A percentile compares a stretch with the other conserved stretches of the same genome.
Evolutionary conservation across 1,140 invertebrate genomes (phyloP).

Genomic region (Choristoneura fumiferana): DNA sequence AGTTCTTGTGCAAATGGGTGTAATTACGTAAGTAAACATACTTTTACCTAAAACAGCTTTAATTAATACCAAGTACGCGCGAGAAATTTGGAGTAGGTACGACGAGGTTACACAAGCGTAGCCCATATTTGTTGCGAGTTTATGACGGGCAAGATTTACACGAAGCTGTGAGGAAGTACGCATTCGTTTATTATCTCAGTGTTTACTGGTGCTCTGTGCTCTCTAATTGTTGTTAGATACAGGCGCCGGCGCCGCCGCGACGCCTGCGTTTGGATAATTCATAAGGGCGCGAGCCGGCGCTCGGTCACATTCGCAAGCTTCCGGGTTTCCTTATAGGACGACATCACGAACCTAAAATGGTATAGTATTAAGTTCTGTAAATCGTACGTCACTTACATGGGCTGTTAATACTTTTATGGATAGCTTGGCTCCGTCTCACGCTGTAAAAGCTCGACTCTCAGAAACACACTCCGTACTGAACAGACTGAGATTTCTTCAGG

Average conservation of each 20-base stretch:
- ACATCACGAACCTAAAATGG: constrained; percentile 45
- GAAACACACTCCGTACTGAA: neutral
- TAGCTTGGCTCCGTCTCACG: neutral
- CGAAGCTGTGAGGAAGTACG: constrained; percentile 10
- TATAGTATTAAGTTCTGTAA: constrained; percentile 15
- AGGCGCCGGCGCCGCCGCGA: constrained; percentile 54
- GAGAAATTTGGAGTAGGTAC: neutral
- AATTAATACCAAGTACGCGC: constrained; percentile 13
- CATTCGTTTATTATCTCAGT: constrained; percentile 35
- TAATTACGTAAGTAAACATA: constrained; percentile 6
- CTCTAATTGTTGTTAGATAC: constrained; percentile 9
- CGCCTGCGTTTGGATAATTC: constrained; percentile 65
- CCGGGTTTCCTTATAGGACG: constrained; percentile 49
- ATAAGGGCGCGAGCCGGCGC: constrained; percentile 45
- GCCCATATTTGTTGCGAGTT: constrained; percentile 11
- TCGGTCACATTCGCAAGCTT: constrained; percentile 42
- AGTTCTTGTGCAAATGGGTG: neutral
- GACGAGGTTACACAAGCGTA: constrained; percentile 1
- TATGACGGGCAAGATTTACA: constrained; percentile 5
- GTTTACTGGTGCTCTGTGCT: constrained; percentile 42
- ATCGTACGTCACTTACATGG: constrained; percentile 8
- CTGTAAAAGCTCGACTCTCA: neutral
- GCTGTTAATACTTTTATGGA: constrained; percentile 8
- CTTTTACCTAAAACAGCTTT: constrained; percentile 14
- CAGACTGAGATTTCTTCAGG: constrained; percentile 1